These are phyloP conservation scores for Arctopsyche grandis DNA, from an alignment of 1,140 invertebrate species.

Conservation along the genomic window DNA sequence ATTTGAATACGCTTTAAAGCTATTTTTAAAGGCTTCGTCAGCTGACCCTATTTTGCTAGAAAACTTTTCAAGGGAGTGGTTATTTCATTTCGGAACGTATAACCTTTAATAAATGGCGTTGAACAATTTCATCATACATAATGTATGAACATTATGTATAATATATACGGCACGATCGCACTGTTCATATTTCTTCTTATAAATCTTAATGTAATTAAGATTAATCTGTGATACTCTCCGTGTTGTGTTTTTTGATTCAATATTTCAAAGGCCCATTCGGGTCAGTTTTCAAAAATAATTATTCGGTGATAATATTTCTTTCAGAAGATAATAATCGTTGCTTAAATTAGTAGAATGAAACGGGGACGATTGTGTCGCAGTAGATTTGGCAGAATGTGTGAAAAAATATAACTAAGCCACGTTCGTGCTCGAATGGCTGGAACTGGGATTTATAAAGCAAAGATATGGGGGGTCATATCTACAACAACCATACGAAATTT, in stretches of 20 bases:
- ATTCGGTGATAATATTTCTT: not conserved
- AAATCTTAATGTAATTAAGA: too few species aligned
- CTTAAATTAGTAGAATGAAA: not conserved
- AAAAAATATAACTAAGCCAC: too few species aligned
- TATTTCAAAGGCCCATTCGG: too few species aligned
- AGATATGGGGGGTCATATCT: not conserved
- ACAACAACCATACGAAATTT: not conserved
- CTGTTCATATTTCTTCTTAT: too few species aligned
- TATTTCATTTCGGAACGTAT: too few species aligned
- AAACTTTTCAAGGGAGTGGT: not conserved
- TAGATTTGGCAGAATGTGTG: not conserved
- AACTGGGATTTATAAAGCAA: slow-evolving; percentile 12
- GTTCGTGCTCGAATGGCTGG: slow-evolving; percentile 2
- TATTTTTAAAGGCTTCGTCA: slow-evolving; percentile 1
- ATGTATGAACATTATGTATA: too few species aligned
- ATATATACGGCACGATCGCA: too few species aligned
- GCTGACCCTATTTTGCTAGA: not conserved
- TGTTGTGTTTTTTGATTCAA: too few species aligned
- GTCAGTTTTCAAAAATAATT: too few species aligned
- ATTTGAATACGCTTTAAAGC: slow-evolving; percentile 7
- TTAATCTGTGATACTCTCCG: too few species aligned
- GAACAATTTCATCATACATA: too few species aligned
- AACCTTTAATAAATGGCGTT: too few species aligned
- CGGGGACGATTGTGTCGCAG: not conserved
- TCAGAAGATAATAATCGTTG: not conserved